Conservation (phyloP, 2,888 invertebrate species). For the Tanytarsus gracilentus region DNA sequence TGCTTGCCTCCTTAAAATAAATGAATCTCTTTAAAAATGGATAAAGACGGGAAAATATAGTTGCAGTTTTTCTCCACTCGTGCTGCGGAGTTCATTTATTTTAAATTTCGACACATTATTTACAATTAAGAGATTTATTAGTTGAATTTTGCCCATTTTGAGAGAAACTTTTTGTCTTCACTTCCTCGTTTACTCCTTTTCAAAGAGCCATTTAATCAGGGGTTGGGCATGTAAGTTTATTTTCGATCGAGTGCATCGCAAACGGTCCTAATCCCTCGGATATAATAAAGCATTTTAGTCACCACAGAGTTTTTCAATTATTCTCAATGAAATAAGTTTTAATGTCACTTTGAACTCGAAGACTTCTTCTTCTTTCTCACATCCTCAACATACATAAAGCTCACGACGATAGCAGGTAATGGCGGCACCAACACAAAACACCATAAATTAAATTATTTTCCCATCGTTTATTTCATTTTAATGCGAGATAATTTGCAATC, state of each 20-base stretch:
- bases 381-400: not conserved
- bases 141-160: not conserved
- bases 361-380: not conserved
- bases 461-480: constrained; percentile 22
- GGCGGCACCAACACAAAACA: not conserved
- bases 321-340: constrained; percentile 16
- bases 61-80: constrained; percentile 9
- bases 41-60: constrained; percentile 7
- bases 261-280: too few species aligned
- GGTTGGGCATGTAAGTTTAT: too few species aligned
- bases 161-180: too few species aligned
- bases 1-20: not conserved
- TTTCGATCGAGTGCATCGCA: too few species aligned
- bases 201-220: too few species aligned
- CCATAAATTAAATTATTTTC: constrained; percentile 20
- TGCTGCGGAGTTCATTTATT: constrained; percentile 12
- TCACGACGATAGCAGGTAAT: not conserved
- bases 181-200: too few species aligned
- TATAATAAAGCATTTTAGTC: too few species aligned
- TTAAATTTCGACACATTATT: constrained; percentile 19
- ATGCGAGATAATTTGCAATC: constrained; percentile 19
- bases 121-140: constrained; percentile 22
- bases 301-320: constrained; percentile 18
- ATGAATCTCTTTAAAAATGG: not conserved
- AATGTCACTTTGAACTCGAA: constrained; percentile 3